Conservation (phyloP, 1,140 invertebrate species). For the Zaprionus lachaisei region DNA sequence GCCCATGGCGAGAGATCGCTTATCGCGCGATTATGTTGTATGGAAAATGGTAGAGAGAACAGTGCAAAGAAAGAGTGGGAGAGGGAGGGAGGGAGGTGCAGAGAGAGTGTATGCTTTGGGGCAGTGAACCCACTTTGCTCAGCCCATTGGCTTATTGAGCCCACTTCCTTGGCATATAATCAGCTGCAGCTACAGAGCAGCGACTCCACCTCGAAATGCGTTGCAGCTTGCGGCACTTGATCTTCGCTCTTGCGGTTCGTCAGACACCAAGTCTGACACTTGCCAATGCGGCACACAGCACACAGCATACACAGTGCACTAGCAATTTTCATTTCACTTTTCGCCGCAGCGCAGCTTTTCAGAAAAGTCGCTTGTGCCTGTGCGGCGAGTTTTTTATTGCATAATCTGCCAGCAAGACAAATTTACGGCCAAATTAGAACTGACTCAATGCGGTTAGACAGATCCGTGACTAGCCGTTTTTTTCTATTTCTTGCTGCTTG, state of each 20-base stretch:
- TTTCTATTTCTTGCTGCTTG: slow-evolving; percentile 6
- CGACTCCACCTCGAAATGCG: slow-evolving; percentile 43
- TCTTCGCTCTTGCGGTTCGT: slow-evolving; percentile 15
- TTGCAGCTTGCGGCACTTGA: slow-evolving; percentile 36
- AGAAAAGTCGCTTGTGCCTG: slow-evolving; percentile 44
- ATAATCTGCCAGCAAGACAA: slow-evolving; percentile 77
- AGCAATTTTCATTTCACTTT: slow-evolving; percentile 76
- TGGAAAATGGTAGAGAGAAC: slow-evolving; percentile 42
- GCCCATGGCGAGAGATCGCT: slow-evolving; percentile 65
- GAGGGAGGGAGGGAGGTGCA: background rate
- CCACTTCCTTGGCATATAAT: slow-evolving; percentile 59
- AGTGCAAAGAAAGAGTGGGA: background rate
- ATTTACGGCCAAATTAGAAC: slow-evolving; percentile 79
- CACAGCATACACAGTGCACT: slow-evolving; percentile 31
- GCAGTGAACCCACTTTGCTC: slow-evolving; percentile 55
- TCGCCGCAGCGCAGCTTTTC: slow-evolving; percentile 28
- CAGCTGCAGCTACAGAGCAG: slow-evolving; percentile 38
- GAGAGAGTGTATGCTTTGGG: slow-evolving; percentile 12
- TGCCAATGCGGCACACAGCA: slow-evolving; percentile 13
- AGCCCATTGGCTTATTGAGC: slow-evolving; percentile 26
- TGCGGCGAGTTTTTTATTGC: slow-evolving; percentile 61
- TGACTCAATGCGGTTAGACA: slow-evolving; percentile 63
- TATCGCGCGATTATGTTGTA: slow-evolving; percentile 80
- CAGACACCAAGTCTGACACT: slow-evolving; percentile 57
- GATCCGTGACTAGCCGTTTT: slow-evolving; percentile 64